phyloP scores from a whole-genome alignment of 2,797 vertebrate species.

The Acipenser transmontanus region DNA sequence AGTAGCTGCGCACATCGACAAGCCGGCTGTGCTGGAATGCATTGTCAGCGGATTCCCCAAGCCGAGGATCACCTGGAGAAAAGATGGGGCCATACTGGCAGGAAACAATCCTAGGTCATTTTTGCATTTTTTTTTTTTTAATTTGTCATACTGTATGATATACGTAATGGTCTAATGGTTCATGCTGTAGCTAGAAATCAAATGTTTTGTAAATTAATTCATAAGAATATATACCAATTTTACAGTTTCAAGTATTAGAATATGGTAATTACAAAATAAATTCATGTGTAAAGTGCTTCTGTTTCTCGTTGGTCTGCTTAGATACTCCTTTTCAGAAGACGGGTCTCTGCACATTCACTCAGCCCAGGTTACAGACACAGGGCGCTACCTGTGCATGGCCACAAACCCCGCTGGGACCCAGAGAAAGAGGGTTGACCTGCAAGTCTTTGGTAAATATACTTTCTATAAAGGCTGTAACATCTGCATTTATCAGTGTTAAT shows the following conservation, averaged over 20 bases:
- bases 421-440: constrained; percentile 75
- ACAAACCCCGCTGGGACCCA: constrained; percentile 81
- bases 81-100: constrained; percentile 74
- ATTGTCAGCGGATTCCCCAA: constrained; percentile 70
- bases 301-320: constrained; percentile 33
- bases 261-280: too few relatives aligned
- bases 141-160: not conserved
- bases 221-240: too few relatives aligned
- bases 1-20: constrained; percentile 56
- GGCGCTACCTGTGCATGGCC: constrained; percentile 87
- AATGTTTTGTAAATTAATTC: too few relatives aligned
- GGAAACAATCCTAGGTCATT: constrained; percentile 72
- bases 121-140: constrained; percentile 22
- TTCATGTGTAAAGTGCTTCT: not conserved
- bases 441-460: constrained; percentile 70
- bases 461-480: too few relatives aligned
- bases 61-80: constrained; percentile 88
- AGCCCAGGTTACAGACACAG: constrained; percentile 73
- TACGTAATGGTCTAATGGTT: too few relatives aligned
- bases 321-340: constrained; percentile 68
- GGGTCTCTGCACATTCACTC: constrained; percentile 78
- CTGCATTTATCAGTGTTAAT: too few relatives aligned
- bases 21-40: constrained; percentile 71
- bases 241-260: too few relatives aligned
- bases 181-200: not conserved